Evolutionary conservation across 2,888 invertebrate genomes (phyloP).

Genomic region (Stenoptilia bipunctidactyla): DNA sequence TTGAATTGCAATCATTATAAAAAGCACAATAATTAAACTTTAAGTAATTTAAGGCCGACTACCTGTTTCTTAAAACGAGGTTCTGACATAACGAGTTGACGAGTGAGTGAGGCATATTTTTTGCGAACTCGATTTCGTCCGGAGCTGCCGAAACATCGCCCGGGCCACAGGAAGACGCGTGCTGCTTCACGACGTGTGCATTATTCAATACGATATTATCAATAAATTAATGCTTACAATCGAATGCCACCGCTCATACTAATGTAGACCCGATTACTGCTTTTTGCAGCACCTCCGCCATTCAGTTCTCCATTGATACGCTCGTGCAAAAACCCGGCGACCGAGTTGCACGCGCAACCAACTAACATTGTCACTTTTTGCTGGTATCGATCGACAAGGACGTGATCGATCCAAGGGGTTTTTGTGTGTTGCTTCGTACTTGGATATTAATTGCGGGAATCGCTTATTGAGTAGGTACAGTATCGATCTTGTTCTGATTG

Average conservation of each 20-base stretch:
- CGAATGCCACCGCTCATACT: constrained; percentile 56
- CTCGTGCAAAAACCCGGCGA: constrained; percentile 39
- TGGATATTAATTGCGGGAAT: neutral
- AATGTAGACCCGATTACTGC: constrained; percentile 61
- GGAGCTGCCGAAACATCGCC: too few relatives aligned
- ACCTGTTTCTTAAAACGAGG: too few relatives aligned
- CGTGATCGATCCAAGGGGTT: constrained; percentile 44
- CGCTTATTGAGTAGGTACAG: too few relatives aligned
- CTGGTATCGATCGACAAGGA: constrained; percentile 32
- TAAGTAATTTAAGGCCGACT: too few relatives aligned
- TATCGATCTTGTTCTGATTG: too few relatives aligned
- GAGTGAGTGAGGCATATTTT: too few relatives aligned
- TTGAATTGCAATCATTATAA: too few relatives aligned
- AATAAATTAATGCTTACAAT: constrained; percentile 67
- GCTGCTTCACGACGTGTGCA: constrained; percentile 25
- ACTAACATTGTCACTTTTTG: constrained; percentile 46
- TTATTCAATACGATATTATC: constrained; percentile 38
- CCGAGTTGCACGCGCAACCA: constrained; percentile 36
- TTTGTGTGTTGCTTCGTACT: constrained; percentile 38
- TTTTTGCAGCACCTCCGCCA: constrained; percentile 51
- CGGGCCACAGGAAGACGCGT: neutral
- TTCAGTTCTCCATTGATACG: constrained; percentile 64
- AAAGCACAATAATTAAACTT: too few relatives aligned
- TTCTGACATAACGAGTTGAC: too few relatives aligned
- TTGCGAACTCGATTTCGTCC: too few relatives aligned